These are phyloP conservation scores for Trinorchestia longiramus DNA, from an alignment of 1,140 invertebrate genomes.

Conservation along the genomic window DNA sequence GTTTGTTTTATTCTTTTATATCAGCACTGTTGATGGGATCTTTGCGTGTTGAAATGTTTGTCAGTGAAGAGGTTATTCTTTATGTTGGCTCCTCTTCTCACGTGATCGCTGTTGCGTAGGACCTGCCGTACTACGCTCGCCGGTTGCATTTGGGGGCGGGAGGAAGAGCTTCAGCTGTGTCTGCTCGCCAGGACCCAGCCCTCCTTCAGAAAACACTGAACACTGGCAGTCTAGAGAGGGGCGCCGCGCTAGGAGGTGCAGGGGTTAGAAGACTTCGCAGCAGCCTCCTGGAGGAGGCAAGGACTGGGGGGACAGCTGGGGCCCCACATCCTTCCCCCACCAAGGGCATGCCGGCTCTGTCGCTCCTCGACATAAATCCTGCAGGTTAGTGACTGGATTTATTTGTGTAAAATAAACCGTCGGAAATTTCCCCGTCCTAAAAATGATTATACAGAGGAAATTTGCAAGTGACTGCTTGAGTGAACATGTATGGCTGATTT, in stretches of 20 bases:
- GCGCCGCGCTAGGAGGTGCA: constrained; percentile 78
- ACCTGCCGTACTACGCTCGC: constrained; percentile 73
- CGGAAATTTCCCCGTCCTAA: too few species aligned
- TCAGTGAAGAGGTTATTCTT: not conserved
- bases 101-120: constrained; percentile 55
- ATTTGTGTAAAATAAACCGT: too few species aligned
- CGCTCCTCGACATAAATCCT: constrained; percentile 84
- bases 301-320: constrained; percentile 71
- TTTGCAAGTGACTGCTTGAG: too few species aligned
- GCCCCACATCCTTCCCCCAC: constrained; percentile 81
- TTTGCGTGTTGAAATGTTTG: not conserved
- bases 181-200: constrained; percentile 65
- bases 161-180: constrained; percentile 70
- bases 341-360: constrained; percentile 70
- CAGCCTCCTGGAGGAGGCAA: constrained; percentile 78
- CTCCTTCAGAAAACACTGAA: constrained; percentile 27
- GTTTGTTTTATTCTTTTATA: not conserved
- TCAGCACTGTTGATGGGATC: not conserved
- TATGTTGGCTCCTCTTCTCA: not conserved
- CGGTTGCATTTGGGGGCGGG: constrained; percentile 71
- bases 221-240: constrained; percentile 36
- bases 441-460: too few species aligned
- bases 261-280: constrained; percentile 78
- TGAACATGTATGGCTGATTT: too few species aligned
- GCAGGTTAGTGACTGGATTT: constrained; percentile 74